Evolutionary conservation across 2,113 vertebrate species (phyloP).

Genomic region (Podarcis raffonei): DNA sequence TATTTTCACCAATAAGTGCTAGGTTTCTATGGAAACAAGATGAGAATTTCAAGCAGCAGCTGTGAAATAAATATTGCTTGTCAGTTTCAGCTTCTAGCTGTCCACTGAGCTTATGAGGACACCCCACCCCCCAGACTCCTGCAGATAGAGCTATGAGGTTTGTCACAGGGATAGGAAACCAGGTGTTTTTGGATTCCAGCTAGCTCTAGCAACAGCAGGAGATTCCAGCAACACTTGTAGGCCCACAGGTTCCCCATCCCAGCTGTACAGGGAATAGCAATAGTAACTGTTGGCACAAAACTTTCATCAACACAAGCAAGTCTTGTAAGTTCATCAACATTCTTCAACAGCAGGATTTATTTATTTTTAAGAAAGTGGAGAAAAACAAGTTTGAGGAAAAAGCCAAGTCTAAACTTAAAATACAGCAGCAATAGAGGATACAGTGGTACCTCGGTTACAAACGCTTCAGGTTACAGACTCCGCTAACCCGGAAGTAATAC

Average conservation of each 20-base stretch:
- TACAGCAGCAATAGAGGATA: too few species aligned
- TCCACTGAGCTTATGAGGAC: not conserved
- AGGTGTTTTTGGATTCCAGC: not conserved
- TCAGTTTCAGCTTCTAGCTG: not conserved
- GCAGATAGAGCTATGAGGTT: not conserved
- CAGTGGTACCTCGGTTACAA: too few species aligned
- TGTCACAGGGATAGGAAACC: not conserved
- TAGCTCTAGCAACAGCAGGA: not conserved
- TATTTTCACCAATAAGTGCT: slow-evolving; percentile 25
- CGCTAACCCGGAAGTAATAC: too few species aligned
- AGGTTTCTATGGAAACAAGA: slow-evolving; percentile 70
- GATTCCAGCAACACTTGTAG: not conserved
- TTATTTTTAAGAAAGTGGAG: too few species aligned
- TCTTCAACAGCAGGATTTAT: too few species aligned
- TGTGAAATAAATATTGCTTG: not conserved
- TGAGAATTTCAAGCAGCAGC: slow-evolving; percentile 37
- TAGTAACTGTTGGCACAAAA: not conserved
- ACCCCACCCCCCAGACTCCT: not conserved
- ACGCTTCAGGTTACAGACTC: too few species aligned
- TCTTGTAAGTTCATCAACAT: too few species aligned
- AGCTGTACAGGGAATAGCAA: too few species aligned
- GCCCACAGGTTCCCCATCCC: not conserved
- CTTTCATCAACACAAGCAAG: not conserved
- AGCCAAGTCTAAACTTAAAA: not conserved
- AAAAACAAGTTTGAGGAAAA: too few species aligned